Percentiles rank a stretch among this genome's conserved stretches.
phyloP scores from a whole-genome alignment of 2,797 vertebrate species.

The Mastacembelus armatus region DNA sequence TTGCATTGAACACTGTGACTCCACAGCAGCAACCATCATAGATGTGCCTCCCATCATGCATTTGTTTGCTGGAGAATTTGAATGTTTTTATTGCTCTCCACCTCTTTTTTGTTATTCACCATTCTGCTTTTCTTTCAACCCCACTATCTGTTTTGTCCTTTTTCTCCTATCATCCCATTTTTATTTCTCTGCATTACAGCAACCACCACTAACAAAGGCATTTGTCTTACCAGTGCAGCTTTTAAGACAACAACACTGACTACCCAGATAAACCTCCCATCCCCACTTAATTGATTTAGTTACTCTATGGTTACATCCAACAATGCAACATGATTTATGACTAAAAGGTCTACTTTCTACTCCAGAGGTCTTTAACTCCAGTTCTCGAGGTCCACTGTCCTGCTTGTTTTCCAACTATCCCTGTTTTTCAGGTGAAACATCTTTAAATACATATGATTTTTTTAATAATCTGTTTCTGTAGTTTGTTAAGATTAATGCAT shows the following conservation, averaged over 20 bases:
- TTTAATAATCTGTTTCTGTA: too few relatives aligned
- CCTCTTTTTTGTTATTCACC: neutral
- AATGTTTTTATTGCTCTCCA: slow-evolving; percentile 14
- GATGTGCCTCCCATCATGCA: slow-evolving; percentile 26
- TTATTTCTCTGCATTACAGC: slow-evolving; percentile 37
- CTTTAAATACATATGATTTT: too few relatives aligned
- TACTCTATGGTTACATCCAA: neutral
- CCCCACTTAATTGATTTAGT: neutral
- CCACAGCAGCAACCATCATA: slow-evolving; percentile 22
- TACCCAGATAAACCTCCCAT: neutral
- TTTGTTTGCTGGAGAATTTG: slow-evolving; percentile 13
- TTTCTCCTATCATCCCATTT: neutral
- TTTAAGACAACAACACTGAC: neutral
- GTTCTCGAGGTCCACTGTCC: too few relatives aligned
- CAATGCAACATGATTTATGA: too few relatives aligned
- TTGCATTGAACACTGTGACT: slow-evolving; percentile 20
- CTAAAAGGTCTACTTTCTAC: too few relatives aligned
- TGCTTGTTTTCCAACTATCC: too few relatives aligned
- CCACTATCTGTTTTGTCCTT: neutral
- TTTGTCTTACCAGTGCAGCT: slow-evolving; percentile 1
- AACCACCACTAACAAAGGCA: slow-evolving; percentile 1
- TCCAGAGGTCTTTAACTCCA: too few relatives aligned
- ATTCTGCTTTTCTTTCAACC: neutral
- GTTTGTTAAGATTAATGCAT: too few relatives aligned
- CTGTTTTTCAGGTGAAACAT: too few relatives aligned